Base-by-base conservation (phyloP, 2,888 invertebrate species). In the Iselma pallidipennis region DNA sequence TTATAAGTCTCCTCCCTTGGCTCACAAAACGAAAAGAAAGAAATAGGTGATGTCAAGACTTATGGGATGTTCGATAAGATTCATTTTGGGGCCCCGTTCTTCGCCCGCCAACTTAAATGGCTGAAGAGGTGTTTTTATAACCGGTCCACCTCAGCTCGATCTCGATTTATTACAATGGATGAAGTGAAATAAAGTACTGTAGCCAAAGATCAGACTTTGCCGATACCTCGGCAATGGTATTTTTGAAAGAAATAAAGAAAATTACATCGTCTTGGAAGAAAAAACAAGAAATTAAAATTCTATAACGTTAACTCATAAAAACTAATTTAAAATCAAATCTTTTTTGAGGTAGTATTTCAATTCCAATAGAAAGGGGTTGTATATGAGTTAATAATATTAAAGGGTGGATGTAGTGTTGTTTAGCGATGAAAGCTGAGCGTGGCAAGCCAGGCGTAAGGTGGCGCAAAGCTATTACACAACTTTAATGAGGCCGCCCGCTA, bases 11-110 rank as follows among this genome's bases (percentile, higher is more conserved):
- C 80, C 78, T 77, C 80, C 78, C 78, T 75, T 76, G 70, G 69
- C 73, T 74, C 78, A 71, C 82, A 79, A 79, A 75, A 74, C 74
- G 76, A 73, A 74, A 72, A 79, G 78, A 81, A 81, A 82, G 81
- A 82, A 82, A 80, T 81, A 82, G 82, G 82, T 81, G 82, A 82
- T 82, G 82, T 80, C 80, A 79, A 82, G 82, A 83, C 81, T 82
- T 83, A 83, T 82, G 82, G 82, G 81, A 81, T 78, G 81, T 78
- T 80, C 82, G 82, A 83, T 82, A 83, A 82, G 82, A 82, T 82
- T 82, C 82, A 82, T 83, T 83, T 82, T 81, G 78, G 76, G 45
- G 61, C 74, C 74, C 75, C 71, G 68, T 70, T 69, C 68, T 66
- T 67, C 68, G 66, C 70, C 71, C 69, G 68, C 67, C 68, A 74